Percentiles rank a stretch among this genome's conserved stretches.
phyloP scores from a whole-genome alignment of 2,113 vertebrate species.

The Ochotona curzoniae region DNA sequence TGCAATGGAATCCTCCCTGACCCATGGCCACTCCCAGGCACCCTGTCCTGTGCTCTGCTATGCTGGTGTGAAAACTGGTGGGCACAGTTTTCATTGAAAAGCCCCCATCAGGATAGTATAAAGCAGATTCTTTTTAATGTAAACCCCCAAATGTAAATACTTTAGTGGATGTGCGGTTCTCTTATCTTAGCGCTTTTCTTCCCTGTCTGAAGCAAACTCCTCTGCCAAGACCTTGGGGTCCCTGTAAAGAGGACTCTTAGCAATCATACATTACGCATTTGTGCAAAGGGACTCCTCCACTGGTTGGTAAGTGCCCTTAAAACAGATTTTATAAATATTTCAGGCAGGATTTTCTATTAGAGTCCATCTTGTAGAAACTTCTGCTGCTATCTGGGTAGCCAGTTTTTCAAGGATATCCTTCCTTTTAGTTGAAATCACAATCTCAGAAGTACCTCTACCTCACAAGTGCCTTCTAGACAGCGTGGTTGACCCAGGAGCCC shows the following conservation, averaged over 20 bases:
- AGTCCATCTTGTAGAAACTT: conserved; percentile 73
- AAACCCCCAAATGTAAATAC: conserved; percentile 77
- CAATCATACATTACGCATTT: conserved; percentile 77
- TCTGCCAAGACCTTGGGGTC: conserved; percentile 83
- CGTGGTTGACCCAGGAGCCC: neutral
- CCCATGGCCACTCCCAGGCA: neutral
- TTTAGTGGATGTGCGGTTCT: conserved; percentile 63
- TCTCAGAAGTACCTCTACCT: conserved; percentile 33
- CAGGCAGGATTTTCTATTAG: conserved; percentile 78
- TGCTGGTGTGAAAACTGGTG: neutral
- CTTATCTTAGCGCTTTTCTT: conserved; percentile 75
- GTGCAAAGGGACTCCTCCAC: conserved; percentile 80
- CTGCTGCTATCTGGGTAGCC: conserved; percentile 52
- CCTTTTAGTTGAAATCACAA: conserved; percentile 69
- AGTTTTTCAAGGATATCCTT: conserved; percentile 79
- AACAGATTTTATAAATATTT: conserved; percentile 85
- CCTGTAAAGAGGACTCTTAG: conserved; percentile 71
- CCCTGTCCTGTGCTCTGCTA: neutral
- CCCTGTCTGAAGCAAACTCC: conserved; percentile 82
- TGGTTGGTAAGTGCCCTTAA: conserved; percentile 80
- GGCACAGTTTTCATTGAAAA: conserved; percentile 67
- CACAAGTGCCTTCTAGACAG: neutral
- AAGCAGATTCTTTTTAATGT: conserved; percentile 61
- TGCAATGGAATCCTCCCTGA: neutral
- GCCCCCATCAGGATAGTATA: conserved; percentile 58